Percentiles rank a stretch among this genome's conserved stretches.
These are phyloP conservation scores for Grus americana DNA, from an alignment of 2,113 vertebrate genomes.

Conservation along the genomic window DNA sequence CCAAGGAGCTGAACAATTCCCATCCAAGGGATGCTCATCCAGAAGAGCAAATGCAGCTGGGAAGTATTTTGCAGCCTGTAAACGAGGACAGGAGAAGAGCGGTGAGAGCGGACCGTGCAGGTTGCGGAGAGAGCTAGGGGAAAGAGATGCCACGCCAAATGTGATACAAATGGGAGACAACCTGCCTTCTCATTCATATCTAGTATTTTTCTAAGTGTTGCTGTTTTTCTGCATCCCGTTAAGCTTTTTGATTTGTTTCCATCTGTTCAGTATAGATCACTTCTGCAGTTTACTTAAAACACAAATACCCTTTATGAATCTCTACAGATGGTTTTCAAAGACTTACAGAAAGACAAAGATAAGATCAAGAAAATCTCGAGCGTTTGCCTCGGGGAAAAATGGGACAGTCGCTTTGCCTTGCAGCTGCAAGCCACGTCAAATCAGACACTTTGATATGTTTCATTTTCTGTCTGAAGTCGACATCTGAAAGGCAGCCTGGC, in stretches of 20 bases:
- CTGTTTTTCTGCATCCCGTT: conserved; percentile 61
- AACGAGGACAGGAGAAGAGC: background rate
- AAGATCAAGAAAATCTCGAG: conserved; percentile 70
- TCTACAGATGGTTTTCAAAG: conserved; percentile 73
- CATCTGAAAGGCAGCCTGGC: conserved; percentile 62
- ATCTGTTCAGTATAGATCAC: conserved; percentile 70
- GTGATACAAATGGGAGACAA: conserved; percentile 13
- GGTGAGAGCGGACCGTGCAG: rapidly evolving
- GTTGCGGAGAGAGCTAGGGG: background rate
- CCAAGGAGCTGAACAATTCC: background rate
- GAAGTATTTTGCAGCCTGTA: background rate
- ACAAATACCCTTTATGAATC: conserved; percentile 73
- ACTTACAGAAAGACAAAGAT: conserved; percentile 69
- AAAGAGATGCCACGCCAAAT: background rate
- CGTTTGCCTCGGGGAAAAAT: conserved; percentile 58
- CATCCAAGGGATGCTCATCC: background rate
- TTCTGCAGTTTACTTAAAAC: conserved; percentile 74
- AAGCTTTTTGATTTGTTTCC: conserved; percentile 75
- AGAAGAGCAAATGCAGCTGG: background rate
- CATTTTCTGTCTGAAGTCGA: conserved; percentile 69
- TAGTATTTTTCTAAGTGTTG: conserved; percentile 52
- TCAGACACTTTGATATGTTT: conserved; percentile 66
- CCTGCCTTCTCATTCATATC: conserved; percentile 45
- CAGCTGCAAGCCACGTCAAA: conserved; percentile 68
- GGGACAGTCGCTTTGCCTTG: conserved; percentile 62